A percentile compares a stretch with the other conserved stretches of the same genome.
These are phyloP conservation scores for Sebastes cheni DNA, from an alignment of 2,797 vertebrate species.

Conservation along the genomic window DNA sequence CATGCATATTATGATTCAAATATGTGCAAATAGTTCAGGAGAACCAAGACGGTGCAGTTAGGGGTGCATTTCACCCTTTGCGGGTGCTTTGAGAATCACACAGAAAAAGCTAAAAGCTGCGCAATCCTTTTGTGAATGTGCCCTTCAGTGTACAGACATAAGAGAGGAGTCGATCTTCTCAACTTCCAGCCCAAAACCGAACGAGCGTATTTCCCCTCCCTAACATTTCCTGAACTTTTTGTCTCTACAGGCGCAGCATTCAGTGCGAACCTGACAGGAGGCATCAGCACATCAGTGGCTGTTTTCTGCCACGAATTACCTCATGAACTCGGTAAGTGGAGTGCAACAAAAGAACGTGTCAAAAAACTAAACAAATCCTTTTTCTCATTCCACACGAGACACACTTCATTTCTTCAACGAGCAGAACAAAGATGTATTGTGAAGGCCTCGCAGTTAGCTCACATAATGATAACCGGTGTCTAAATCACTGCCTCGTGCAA, in stretches of 20 bases:
- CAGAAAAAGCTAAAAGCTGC: too few species aligned
- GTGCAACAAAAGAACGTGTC: background rate
- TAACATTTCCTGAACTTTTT: background rate
- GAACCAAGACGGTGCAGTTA: too few species aligned
- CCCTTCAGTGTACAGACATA: background rate
- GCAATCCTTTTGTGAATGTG: background rate
- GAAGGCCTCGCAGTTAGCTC: background rate
- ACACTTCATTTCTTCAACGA: background rate
- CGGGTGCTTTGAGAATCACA: too few species aligned
- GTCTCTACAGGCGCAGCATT: conserved; percentile 91
- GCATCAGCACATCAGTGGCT: conserved; percentile 97
- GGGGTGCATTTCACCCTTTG: too few species aligned
- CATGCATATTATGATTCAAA: too few species aligned
- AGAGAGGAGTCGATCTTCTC: background rate
- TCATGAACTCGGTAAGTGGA: conserved; percentile 93
- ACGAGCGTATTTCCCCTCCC: background rate
- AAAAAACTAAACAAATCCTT: background rate
- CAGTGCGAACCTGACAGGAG: conserved; percentile 93
- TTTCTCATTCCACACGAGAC: background rate
- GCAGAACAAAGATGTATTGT: conserved; percentile 17
- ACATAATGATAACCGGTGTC: background rate
- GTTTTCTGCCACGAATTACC: conserved; percentile 99
- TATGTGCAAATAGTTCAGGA: too few species aligned
- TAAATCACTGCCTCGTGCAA: background rate
- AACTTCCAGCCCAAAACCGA: background rate